These are phyloP conservation scores for Anniella stebbinsi DNA, from an alignment of 2,797 vertebrate genomes.

Conservation along the genomic window DNA sequence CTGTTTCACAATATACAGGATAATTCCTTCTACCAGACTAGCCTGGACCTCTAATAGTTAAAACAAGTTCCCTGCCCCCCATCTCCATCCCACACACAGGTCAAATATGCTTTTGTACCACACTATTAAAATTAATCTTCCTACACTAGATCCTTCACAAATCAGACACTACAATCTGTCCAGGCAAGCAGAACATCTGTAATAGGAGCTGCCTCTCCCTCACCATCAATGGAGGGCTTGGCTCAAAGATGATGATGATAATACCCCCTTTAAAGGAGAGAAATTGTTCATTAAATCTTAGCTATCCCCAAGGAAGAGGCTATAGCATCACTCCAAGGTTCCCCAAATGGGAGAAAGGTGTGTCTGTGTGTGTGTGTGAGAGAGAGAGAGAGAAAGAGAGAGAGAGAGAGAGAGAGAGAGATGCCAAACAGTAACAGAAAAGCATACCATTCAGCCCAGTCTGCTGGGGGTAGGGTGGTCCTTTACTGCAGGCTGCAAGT, in stretches of 20 bases:
- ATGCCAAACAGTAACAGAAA: not conserved
- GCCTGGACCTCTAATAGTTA: not conserved
- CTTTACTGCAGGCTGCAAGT: not conserved
- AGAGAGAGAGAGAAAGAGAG: not conserved
- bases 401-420: too few species aligned
- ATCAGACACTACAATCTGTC: conserved; percentile 8
- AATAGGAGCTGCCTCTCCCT: not conserved
- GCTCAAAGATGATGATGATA: not conserved
- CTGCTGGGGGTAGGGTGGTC: too few species aligned
- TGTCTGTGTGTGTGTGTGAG: too few species aligned
- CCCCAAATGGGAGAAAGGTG: not conserved
- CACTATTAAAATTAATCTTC: conserved; percentile 21
- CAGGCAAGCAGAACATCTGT: not conserved
- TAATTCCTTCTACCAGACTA: not conserved
- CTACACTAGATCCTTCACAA: not conserved
- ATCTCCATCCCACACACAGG: not conserved
- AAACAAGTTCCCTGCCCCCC: not conserved
- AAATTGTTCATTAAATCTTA: not conserved
- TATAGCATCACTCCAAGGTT: not conserved
- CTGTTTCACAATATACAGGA: not conserved
- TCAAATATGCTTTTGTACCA: not conserved
- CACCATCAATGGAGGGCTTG: not conserved
- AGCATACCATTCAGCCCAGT: not conserved
- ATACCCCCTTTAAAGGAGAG: not conserved
- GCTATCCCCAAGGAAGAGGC: not conserved